phyloP scores from a whole-genome alignment of 1,140 invertebrate species.

The Campoletis sonorensis region DNA sequence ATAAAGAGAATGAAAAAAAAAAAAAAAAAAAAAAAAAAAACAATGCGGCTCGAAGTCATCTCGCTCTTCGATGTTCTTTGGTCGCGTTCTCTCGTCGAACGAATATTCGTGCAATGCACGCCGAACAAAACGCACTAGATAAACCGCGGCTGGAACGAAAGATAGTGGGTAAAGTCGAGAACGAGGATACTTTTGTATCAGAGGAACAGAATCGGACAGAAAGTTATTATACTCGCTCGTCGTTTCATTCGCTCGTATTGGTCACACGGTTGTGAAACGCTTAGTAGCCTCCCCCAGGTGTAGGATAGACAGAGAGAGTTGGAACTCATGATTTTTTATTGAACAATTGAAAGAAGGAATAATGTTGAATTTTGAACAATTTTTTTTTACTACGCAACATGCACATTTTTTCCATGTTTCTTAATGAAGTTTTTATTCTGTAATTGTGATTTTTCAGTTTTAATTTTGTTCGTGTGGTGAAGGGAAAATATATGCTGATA shows the following conservation, averaged over 20 bases:
- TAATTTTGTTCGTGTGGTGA: too few species aligned
- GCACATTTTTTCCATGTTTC: too few species aligned
- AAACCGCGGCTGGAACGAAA: constrained; percentile 53
- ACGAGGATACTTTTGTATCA: constrained; percentile 66
- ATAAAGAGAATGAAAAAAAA: too few species aligned
- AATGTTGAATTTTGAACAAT: too few species aligned
- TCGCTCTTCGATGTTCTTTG: constrained; percentile 26
- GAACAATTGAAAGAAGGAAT: too few species aligned
- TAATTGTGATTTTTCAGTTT: too few species aligned
- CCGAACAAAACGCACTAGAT: constrained; percentile 47
- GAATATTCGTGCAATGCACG: constrained; percentile 19
- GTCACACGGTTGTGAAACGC: constrained; percentile 31
- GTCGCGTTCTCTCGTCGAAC: background rate
- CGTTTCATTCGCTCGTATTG: background rate
- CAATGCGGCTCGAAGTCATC: background rate
- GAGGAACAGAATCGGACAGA: constrained; percentile 57
- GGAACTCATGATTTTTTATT: too few species aligned
- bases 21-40: too few species aligned
- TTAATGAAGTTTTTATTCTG: too few species aligned
- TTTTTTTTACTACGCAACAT: too few species aligned
- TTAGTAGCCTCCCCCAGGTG: constrained; percentile 7
- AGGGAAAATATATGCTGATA: constrained; percentile 4
- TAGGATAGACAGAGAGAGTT: too few species aligned
- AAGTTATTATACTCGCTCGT: constrained; percentile 7
- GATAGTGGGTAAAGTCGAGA: constrained; percentile 65